Percentiles rank a stretch among this genome's conserved stretches.
phyloP scores from a whole-genome alignment of 2,888 invertebrate species.

The Nycteola revayana region DNA sequence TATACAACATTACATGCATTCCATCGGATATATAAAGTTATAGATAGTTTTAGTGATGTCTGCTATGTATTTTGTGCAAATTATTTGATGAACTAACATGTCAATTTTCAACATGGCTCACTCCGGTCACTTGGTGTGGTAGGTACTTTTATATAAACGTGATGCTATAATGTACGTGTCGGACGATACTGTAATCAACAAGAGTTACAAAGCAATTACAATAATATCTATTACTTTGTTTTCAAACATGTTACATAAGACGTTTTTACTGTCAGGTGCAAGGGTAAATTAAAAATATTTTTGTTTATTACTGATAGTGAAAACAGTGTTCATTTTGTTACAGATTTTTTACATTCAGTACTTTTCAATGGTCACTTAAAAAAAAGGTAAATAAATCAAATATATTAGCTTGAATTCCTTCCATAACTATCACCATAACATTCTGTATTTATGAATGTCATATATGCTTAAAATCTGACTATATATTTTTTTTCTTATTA shows the following conservation, averaged over 20 bases:
- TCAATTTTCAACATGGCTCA: slow-evolving; percentile 71
- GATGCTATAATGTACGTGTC: slow-evolving; percentile 26
- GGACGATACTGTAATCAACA: slow-evolving; percentile 21
- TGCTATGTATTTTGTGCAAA: slow-evolving; percentile 17
- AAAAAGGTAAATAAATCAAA: slow-evolving; percentile 23
- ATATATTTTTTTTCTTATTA: slow-evolving; percentile 1
- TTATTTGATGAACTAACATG: slow-evolving; percentile 38
- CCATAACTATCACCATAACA: not conserved
- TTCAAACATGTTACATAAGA: slow-evolving; percentile 27
- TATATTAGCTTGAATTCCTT: no score
- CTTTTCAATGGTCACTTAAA: slow-evolving; percentile 27
- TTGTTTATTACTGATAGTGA: not conserved
- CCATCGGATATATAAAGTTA: slow-evolving; percentile 8
- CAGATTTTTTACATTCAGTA: slow-evolving; percentile 26
- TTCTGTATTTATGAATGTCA: not conserved
- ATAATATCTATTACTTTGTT: slow-evolving; percentile 10
- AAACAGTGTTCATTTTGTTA: slow-evolving; percentile 15
- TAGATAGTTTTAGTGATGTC: slow-evolving; percentile 4
- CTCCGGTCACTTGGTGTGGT: slow-evolving; percentile 43
- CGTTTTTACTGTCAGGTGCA: slow-evolving; percentile 16
- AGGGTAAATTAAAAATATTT: slow-evolving; percentile 6
- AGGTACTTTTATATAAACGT: slow-evolving; percentile 38
- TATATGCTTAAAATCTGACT: not conserved
- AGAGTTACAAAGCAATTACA: slow-evolving; percentile 18
- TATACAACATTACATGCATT: slow-evolving; percentile 26